Conservation (phyloP, 2,888 invertebrate species). For the Phasia obesa region DNA sequence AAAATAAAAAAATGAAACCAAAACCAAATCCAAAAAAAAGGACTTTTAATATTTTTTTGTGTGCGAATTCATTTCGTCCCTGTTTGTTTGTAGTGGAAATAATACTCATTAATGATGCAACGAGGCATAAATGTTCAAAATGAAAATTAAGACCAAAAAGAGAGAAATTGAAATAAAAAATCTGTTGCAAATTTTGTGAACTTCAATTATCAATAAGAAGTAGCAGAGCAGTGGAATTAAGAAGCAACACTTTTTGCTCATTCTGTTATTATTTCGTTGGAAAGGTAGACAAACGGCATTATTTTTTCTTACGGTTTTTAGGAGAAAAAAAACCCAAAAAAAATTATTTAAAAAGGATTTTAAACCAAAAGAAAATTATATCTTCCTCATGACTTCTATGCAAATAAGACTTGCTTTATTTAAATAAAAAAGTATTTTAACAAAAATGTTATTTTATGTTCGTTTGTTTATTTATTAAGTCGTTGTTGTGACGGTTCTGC, state of each 20-base stretch:
- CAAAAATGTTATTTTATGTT: constrained; percentile 16
- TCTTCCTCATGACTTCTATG: constrained; percentile 25
- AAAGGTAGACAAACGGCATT: not conserved
- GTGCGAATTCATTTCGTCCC: constrained; percentile 24
- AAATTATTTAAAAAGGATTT: constrained; percentile 16
- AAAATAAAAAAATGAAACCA: constrained; percentile 13
- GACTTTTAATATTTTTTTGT: constrained; percentile 23
- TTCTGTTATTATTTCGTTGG: constrained; percentile 27
- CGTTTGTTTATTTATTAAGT: constrained; percentile 14
- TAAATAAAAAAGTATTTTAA: not conserved
- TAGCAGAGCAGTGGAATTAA: not conserved
- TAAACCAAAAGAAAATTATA: not conserved
- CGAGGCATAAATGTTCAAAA: constrained; percentile 62
- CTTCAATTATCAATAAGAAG: constrained; percentile 49
- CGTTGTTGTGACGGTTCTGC: constrained; percentile 7
- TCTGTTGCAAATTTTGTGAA: constrained; percentile 18
- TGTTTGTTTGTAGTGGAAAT: constrained; percentile 62
- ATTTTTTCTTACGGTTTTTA: not conserved
- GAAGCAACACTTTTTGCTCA: constrained; percentile 9
- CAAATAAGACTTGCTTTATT: constrained; percentile 20
- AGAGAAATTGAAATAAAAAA: not conserved
- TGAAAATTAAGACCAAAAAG: constrained; percentile 1
- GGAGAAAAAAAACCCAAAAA: not conserved
- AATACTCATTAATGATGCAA: constrained; percentile 72
- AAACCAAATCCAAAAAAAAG: constrained; percentile 10